Percentiles rank a stretch among this genome's conserved stretches.
Evolutionary conservation across 2,797 vertebrate species (phyloP).

Genomic region (Chromobotia macracanthus): DNA sequence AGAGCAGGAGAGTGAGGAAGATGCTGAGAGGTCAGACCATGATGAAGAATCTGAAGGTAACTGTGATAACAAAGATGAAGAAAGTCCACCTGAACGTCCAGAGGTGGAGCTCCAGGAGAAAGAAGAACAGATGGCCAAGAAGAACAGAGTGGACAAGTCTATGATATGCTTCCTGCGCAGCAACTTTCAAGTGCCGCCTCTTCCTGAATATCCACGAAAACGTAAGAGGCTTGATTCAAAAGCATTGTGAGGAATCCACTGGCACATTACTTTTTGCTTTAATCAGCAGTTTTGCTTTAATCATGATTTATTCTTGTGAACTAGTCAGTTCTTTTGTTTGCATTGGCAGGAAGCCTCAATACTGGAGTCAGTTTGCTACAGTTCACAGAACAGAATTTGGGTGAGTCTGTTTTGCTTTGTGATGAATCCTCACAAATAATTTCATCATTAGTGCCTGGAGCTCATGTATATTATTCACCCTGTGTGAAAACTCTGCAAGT

Average conservation of each 20-base stretch:
- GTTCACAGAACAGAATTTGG: constrained; percentile 74
- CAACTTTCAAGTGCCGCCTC: constrained; percentile 66
- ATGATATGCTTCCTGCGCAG: constrained; percentile 56
- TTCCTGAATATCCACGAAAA: constrained; percentile 66
- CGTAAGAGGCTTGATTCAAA: constrained; percentile 66
- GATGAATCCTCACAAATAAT: not conserved
- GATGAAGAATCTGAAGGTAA: constrained; percentile 42
- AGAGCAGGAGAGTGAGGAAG: constrained; percentile 60
- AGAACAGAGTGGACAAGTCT: constrained; percentile 53
- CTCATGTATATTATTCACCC: not conserved
- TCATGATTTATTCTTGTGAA: not conserved
- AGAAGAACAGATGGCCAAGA: constrained; percentile 42
- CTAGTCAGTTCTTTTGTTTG: constrained; percentile 34
- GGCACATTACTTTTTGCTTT: not conserved
- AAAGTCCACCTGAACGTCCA: constrained; percentile 12
- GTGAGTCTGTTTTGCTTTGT: constrained; percentile 60
- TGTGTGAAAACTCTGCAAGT: not conserved
- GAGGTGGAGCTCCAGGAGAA: constrained; percentile 32
- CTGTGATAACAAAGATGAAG: constrained; percentile 13
- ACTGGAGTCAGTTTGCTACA: constrained; percentile 68
- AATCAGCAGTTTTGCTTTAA: not conserved
- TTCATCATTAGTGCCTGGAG: not conserved
- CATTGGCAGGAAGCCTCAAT: constrained; percentile 68
- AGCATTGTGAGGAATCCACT: not conserved
- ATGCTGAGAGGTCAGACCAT: constrained; percentile 45